These are phyloP conservation scores for Phylloscopus whistleri DNA, from an alignment of 2,113 vertebrate species.

Conservation along the genomic window DNA sequence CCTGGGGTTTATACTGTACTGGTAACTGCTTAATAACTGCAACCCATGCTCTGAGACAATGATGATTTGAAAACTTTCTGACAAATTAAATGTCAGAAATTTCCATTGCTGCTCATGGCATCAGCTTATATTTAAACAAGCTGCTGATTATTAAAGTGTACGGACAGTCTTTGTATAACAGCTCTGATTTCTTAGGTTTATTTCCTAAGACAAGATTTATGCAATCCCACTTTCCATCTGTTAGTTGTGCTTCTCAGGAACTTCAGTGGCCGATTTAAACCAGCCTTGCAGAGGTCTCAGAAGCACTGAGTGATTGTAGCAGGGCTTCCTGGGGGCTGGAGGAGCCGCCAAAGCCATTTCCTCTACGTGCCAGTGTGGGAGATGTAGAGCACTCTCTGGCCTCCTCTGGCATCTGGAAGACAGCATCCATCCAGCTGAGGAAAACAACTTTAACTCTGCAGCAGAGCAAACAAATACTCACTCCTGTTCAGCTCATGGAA, in stretches of 20 bases:
- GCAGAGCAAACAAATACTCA: neutral
- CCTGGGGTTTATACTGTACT: neutral
- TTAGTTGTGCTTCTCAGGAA: conserved; percentile 41
- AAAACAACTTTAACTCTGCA: neutral
- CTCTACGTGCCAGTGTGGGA: fast-evolving
- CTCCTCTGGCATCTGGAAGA: neutral
- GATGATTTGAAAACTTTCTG: neutral
- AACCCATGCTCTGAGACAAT: neutral
- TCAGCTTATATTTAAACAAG: conserved; percentile 13
- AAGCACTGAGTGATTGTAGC: neutral
- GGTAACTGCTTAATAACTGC: neutral
- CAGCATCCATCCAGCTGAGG: neutral
- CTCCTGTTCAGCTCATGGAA: neutral
- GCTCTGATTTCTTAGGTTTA: conserved; percentile 26
- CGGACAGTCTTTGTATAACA: conserved; percentile 31
- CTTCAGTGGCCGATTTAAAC: conserved; percentile 36
- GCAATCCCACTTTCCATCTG: conserved; percentile 65
- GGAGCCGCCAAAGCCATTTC: neutral
- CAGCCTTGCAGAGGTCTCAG: conserved; percentile 10
- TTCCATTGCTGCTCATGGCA: neutral
- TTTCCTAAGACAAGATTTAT: conserved; percentile 34
- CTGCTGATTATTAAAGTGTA: neutral
- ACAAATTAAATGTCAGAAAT: neutral
- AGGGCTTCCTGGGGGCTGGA: neutral
- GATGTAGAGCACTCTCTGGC: neutral